Conservation (phyloP, 1,140 invertebrate species). For the Dreissena rostriformis region DNA sequence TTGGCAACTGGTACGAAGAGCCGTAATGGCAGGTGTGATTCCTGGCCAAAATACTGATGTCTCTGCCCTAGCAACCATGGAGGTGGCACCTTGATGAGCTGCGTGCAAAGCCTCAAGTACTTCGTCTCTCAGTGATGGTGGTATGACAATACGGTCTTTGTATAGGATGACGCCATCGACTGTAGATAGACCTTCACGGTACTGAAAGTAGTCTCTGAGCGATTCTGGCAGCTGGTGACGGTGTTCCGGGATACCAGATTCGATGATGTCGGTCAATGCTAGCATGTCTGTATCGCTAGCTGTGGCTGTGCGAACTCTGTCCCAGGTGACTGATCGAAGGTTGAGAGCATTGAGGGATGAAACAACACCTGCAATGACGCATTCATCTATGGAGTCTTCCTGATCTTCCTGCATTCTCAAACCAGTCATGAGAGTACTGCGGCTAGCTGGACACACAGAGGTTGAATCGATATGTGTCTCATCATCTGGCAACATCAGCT, state of each 20-base stretch:
- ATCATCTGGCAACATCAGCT: constrained; percentile 24
- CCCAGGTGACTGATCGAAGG: constrained; percentile 27
- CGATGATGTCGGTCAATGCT: constrained; percentile 45
- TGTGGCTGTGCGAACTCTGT: constrained; percentile 44
- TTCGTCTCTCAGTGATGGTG: constrained; percentile 23
- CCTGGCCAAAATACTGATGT: constrained; percentile 61
- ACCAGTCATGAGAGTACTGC: neutral
- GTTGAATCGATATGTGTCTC: neutral
- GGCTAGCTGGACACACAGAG: constrained; percentile 2
- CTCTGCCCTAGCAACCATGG: constrained; percentile 63
- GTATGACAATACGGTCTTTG: constrained; percentile 59
- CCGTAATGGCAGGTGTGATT: constrained; percentile 55
- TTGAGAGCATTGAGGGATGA: constrained; percentile 4
- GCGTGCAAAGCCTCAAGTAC: constrained; percentile 54
- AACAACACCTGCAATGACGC: constrained; percentile 42
- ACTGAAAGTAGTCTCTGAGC: constrained; percentile 57
- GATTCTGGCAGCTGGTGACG: constrained; percentile 30
- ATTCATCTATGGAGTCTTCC: constrained; percentile 14
- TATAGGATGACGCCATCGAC: constrained; percentile 51
- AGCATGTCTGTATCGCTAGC: constrained; percentile 51
- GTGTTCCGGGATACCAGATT: constrained; percentile 55
- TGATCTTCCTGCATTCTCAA: neutral
- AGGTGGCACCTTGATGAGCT: constrained; percentile 60
- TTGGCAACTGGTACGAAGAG: constrained; percentile 15
- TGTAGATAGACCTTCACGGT: constrained; percentile 47